Percentiles rank a stretch among this genome's conserved stretches.
Conservation (phyloP, 2,113 vertebrate species). For the Garra rufa region DNA sequence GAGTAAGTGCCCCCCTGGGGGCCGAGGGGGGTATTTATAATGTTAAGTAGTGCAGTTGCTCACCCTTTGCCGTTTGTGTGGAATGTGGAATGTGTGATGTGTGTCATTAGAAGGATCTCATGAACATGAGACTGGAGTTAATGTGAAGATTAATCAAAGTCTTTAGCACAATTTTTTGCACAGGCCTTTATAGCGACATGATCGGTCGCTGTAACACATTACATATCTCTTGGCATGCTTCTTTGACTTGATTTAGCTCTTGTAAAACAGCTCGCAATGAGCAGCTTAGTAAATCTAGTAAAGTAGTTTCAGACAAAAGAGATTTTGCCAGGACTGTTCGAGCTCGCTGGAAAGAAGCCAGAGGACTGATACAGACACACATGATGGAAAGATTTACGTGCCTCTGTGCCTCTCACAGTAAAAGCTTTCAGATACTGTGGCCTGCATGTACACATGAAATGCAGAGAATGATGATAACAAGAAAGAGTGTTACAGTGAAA, state of each 20-base stretch:
- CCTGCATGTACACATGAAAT: neutral
- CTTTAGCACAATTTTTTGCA: conserved; percentile 20
- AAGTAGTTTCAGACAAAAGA: conserved; percentile 20
- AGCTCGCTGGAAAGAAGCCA: conserved; percentile 4
- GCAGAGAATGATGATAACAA: neutral
- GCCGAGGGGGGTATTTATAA: conserved; percentile 45
- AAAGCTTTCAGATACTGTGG: conserved; percentile 1
- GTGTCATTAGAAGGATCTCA: conserved; percentile 42
- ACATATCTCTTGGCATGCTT: neutral
- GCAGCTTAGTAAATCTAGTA: conserved; percentile 8
- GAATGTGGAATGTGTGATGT: conserved; percentile 36
- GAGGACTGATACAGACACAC: neutral
- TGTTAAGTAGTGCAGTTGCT: conserved; percentile 55
- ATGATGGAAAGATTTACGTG: neutral
- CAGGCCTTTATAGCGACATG: neutral
- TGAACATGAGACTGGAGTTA: conserved; percentile 23
- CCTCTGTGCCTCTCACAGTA: neutral
- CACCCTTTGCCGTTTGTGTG: conserved; percentile 42
- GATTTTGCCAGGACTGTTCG: neutral
- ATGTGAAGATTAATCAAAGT: conserved; percentile 26
- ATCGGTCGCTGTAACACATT: neutral
- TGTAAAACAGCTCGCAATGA: conserved; percentile 1
- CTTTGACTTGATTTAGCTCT: conserved; percentile 27
- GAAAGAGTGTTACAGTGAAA: neutral
- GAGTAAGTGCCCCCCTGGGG: conserved; percentile 65